A percentile compares a stretch with the other conserved stretches of the same genome.
phyloP scores from a whole-genome alignment of 2,113 vertebrate species.

The Colinus virginianus region DNA sequence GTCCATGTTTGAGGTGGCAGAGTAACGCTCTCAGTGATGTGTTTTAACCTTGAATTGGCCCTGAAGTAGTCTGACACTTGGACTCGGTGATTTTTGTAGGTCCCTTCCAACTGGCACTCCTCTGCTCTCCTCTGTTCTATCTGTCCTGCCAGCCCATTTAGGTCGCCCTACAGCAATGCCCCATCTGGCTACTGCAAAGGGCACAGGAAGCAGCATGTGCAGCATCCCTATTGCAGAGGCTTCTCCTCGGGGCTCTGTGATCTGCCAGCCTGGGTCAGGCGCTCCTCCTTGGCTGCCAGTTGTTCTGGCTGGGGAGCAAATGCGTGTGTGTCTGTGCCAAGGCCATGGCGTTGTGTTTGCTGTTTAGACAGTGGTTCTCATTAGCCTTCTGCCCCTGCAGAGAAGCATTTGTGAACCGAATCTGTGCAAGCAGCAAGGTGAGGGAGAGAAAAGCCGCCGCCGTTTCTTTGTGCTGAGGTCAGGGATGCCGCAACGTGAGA shows the following conservation, averaged over 20 bases:
- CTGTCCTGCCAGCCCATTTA: not conserved
- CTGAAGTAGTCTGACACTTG: not conserved
- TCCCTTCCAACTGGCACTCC: not conserved
- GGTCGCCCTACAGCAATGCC: accelerated
- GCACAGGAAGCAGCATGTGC: not conserved
- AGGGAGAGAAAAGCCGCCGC: not conserved
- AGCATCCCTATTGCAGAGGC: accelerated
- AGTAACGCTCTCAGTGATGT: not conserved
- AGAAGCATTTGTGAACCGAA: not conserved
- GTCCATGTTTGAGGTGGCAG: not conserved
- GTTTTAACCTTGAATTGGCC: not conserved
- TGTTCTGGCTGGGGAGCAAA: not conserved
- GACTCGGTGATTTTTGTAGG: not conserved
- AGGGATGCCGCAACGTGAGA: not conserved
- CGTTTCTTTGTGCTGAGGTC: not conserved
- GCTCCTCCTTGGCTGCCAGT: not conserved
- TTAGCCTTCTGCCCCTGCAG: not conserved
- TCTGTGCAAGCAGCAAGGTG: not conserved
- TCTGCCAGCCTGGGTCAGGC: not conserved
- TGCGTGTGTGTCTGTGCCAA: not conserved
- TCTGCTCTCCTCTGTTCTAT: not conserved
- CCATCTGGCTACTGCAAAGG: not conserved
- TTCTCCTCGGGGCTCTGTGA: not conserved
- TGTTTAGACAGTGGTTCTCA: not conserved
- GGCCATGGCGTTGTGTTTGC: not conserved